These are phyloP conservation scores for Phrynosoma blainvillii DNA, from an alignment of 2,113 vertebrate species.

Conservation along the genomic window DNA sequence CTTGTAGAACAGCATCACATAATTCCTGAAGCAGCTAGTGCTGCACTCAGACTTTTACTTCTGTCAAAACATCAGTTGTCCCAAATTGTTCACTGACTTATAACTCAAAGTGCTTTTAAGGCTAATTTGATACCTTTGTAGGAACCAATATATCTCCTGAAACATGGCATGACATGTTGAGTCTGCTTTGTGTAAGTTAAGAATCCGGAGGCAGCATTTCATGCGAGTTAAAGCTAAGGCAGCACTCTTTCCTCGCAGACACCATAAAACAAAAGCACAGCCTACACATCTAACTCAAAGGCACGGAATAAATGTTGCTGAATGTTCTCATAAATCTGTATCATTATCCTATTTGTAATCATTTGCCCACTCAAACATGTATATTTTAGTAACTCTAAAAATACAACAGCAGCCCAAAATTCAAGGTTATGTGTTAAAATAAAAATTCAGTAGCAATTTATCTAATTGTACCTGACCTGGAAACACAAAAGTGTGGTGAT, in stretches of 20 bases:
- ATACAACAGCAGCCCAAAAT: not conserved
- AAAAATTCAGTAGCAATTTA: too few species aligned
- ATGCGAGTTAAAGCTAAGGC: conserved; percentile 38
- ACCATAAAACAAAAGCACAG: conserved; percentile 18
- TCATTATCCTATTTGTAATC: conserved; percentile 1
- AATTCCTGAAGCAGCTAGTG: conserved; percentile 29
- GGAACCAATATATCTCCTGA: conserved; percentile 24
- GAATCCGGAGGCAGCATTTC: conserved; percentile 48
- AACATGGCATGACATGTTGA: conserved; percentile 49
- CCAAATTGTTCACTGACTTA: conserved; percentile 63
- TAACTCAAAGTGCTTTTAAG: conserved; percentile 61
- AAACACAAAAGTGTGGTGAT: too few species aligned
- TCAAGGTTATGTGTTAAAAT: not conserved
- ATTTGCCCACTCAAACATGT: not conserved
- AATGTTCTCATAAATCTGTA: not conserved
- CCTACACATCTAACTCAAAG: conserved; percentile 21
- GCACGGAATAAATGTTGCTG: conserved; percentile 3
- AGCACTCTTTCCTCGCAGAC: conserved; percentile 39
- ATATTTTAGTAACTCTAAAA: not conserved
- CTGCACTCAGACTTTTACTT: conserved; percentile 43
- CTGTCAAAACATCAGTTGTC: conserved; percentile 53
- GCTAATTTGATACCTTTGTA: conserved; percentile 51
- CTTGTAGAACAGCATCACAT: conserved; percentile 34
- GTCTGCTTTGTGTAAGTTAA: conserved; percentile 38
- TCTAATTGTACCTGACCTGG: too few species aligned